These are phyloP conservation scores for Cossypha polioptera DNA, from an alignment of 2,797 vertebrate species.

Conservation along the genomic window DNA sequence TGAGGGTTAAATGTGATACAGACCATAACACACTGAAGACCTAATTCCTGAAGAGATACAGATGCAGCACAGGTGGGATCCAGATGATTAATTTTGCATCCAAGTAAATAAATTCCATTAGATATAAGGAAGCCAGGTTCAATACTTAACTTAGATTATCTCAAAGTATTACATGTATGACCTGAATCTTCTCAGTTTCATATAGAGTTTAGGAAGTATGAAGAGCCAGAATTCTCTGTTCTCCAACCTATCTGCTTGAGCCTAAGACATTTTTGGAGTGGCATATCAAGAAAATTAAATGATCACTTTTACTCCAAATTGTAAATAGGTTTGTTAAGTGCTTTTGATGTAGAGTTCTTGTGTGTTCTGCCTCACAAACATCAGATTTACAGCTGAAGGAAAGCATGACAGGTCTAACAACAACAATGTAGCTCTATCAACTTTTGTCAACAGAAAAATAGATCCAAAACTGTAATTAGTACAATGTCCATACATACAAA, in stretches of 20 bases:
- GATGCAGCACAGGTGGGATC: not conserved
- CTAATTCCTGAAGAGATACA: not conserved
- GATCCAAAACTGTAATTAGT: not conserved
- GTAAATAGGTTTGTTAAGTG: not conserved
- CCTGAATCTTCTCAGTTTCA: not conserved
- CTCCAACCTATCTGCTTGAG: not conserved
- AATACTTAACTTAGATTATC: not conserved
- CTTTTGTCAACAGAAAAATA: not conserved
- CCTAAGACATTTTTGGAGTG: not conserved
- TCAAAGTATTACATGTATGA: not conserved
- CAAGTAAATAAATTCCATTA: not conserved
- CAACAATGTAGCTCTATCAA: not conserved
- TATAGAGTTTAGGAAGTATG: not conserved
- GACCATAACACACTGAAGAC: not conserved
- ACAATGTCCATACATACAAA: not conserved
- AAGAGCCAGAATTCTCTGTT: not conserved
- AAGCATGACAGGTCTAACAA: not conserved
- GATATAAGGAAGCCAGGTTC: not conserved
- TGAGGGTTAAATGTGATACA: not conserved
- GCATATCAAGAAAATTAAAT: not conserved
- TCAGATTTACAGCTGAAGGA: not conserved
- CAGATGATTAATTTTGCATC: not conserved
- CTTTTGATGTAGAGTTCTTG: not conserved
- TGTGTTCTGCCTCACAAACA: not conserved
- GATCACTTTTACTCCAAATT: not conserved